phyloP scores from a whole-genome alignment of 2,797 vertebrate species.

The Artibeus lituratus region DNA sequence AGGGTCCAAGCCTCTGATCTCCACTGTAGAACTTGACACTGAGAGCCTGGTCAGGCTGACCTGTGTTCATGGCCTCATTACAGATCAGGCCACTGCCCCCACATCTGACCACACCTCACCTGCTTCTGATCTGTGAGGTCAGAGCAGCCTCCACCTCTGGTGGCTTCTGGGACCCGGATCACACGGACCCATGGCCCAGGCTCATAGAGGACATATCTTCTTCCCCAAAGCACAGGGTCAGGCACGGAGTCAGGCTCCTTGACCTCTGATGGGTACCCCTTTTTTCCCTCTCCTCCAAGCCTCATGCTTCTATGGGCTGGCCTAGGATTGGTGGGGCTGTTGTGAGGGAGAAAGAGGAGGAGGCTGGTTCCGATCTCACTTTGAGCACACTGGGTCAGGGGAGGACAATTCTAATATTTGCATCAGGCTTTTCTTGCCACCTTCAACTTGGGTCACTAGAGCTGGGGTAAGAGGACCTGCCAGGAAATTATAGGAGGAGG shows the following conservation, averaged over 20 bases:
- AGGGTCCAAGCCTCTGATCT: not conserved
- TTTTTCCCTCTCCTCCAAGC: rapidly evolving
- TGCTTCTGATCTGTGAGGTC: not conserved
- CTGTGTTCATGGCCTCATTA: not conserved
- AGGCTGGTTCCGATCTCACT: not conserved
- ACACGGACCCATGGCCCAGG: not conserved
- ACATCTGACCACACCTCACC: too few relatives aligned
- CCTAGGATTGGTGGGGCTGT: not conserved
- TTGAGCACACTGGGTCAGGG: not conserved
- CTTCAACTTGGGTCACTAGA: not conserved
- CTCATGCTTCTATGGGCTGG: not conserved
- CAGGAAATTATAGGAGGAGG: not conserved
- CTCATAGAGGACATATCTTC: not conserved
- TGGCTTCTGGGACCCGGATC: not conserved
- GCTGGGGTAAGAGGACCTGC: not conserved
- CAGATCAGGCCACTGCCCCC: not conserved
- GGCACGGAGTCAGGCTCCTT: not conserved
- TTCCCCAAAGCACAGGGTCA: not conserved
- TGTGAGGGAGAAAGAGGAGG: not conserved
- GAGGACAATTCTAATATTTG: not conserved
- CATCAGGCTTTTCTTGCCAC: not conserved
- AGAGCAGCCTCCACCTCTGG: not conserved
- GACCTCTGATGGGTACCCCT: not conserved
- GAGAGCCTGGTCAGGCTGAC: not conserved
- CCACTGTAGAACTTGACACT: not conserved